Evolutionary conservation across 1,140 invertebrate genomes (phyloP).

Genomic region (Drepana arcuata): DNA sequence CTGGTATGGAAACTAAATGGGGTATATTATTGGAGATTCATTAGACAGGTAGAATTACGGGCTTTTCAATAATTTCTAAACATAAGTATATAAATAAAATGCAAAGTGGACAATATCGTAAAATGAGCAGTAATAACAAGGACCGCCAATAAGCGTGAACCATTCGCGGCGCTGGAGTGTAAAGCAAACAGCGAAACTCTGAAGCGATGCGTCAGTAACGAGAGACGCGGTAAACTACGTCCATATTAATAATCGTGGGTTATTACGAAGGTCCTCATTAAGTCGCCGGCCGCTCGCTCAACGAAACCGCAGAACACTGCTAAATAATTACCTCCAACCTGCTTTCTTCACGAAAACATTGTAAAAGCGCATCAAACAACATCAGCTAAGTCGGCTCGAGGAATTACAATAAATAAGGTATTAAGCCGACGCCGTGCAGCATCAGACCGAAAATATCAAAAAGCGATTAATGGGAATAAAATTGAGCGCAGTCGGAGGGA

Average conservation of each 20-base stretch:
- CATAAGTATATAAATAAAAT: too few relatives aligned
- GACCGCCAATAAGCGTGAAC: conserved; percentile 8
- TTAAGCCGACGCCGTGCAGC: conserved; percentile 35
- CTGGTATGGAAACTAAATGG: conserved; percentile 16
- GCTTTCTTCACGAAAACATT: conserved; percentile 58
- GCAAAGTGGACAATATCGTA: too few relatives aligned
- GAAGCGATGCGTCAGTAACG: conserved; percentile 26
- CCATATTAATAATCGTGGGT: conserved; percentile 56
- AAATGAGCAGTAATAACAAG: conserved; percentile 6
- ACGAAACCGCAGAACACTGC: conserved; percentile 60
- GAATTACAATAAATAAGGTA: conserved; percentile 58
- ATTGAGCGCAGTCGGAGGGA: conserved; percentile 40
- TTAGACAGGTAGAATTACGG: conserved; percentile 1
- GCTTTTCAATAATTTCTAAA: too few relatives aligned
- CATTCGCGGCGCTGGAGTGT: conserved; percentile 1
- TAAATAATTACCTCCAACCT: conserved; percentile 55
- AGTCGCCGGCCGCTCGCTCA: conserved; percentile 31
- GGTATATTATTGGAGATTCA: conserved; percentile 13
- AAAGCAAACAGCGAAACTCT: conserved; percentile 20
- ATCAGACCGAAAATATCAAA: conserved; percentile 43
- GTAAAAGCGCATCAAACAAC: conserved; percentile 49
- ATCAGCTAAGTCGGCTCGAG: conserved; percentile 37
- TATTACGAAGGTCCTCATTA: conserved; percentile 55
- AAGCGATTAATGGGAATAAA: conserved; percentile 56
- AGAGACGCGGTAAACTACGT: conserved; percentile 41